Conservation (phyloP, 2,113 vertebrate species). For the Ondatra zibethicus region DNA sequence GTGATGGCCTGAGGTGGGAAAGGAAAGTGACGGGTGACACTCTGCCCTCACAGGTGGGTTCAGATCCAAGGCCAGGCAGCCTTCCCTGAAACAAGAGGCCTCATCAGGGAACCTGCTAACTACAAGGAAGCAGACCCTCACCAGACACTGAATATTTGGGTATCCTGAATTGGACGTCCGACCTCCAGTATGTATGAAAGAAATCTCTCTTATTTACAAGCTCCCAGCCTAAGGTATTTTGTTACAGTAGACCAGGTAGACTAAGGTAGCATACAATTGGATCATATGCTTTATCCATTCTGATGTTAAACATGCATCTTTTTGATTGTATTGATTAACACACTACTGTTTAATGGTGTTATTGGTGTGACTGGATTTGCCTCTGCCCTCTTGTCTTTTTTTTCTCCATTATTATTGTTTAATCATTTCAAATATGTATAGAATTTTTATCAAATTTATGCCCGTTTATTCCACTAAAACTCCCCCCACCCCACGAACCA, state of each 20-base stretch:
- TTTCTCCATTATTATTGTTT: not conserved
- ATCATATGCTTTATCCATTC: not conserved
- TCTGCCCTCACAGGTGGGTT: not conserved
- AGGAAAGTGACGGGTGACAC: not conserved
- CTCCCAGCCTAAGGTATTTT: not conserved
- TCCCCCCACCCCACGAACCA: not conserved
- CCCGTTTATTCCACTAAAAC: too few species aligned
- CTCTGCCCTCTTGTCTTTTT: not conserved
- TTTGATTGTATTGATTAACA: not conserved
- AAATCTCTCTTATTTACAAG: not conserved
- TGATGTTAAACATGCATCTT: not conserved
- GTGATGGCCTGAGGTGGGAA: too few species aligned
- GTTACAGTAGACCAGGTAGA: not conserved
- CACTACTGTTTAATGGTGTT: not conserved
- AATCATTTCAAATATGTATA: not conserved
- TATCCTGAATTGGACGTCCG: not conserved
- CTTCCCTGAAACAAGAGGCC: not conserved
- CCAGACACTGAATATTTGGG: not conserved
- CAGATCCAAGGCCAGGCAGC: not conserved
- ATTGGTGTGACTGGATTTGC: rapidly evolving
- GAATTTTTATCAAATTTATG: too few species aligned
- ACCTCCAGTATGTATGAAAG: not conserved
- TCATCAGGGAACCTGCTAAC: not conserved
- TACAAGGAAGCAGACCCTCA: not conserved
- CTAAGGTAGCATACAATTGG: not conserved